Percentiles rank a stretch among this genome's conserved stretches.
Conservation (phyloP, 2,113 vertebrate genomes). For the Isurus oxyrinchus region DNA sequence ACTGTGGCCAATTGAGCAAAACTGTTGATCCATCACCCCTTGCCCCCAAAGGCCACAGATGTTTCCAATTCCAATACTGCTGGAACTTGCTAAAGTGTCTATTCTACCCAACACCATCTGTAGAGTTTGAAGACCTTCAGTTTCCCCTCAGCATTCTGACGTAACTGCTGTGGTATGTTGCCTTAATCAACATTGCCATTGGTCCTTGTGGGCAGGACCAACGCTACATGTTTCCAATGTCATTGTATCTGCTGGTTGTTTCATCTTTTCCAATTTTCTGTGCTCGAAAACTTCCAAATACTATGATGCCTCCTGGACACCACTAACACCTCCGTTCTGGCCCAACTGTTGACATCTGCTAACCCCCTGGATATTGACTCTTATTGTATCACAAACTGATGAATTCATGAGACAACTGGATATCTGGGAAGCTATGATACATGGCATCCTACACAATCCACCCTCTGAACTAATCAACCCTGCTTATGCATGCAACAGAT, state of each 20-base stretch:
- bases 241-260: neutral
- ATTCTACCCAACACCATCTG: neutral
- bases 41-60: too few species aligned
- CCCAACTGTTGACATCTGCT: neutral
- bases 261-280: neutral
- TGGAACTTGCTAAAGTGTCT: neutral
- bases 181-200: neutral
- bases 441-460: neutral
- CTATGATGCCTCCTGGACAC: neutral
- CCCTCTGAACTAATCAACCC: neutral
- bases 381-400: neutral
- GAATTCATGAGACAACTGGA: neutral
- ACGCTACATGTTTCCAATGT: neutral
- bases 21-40: too few species aligned
- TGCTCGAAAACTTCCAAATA: neutral
- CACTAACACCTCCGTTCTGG: neutral
- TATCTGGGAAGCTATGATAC: neutral
- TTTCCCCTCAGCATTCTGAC: neutral
- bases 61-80: neutral
- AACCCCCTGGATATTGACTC: neutral
- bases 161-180: neutral
- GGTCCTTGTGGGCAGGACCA: neutral
- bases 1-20: too few species aligned
- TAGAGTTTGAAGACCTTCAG: neutral
- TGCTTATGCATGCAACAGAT: conserved; percentile 15